Evolutionary conservation across 2,888 invertebrate species (phyloP).

Genomic region (Yponomeuta malinellus): DNA sequence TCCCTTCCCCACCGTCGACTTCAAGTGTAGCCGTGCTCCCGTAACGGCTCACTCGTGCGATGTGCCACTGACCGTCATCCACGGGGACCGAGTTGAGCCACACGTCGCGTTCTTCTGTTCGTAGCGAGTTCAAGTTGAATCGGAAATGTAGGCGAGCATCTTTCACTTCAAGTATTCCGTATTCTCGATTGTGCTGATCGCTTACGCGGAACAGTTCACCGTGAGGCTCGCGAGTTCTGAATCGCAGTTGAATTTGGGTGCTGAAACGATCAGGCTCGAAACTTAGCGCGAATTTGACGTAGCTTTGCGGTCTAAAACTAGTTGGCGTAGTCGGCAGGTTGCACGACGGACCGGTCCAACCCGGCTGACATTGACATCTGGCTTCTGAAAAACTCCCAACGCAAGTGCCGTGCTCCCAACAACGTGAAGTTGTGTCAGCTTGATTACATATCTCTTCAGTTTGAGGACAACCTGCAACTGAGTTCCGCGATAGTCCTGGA

Average conservation of each 20-base stretch:
- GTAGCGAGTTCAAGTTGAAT: slow-evolving; percentile 92
- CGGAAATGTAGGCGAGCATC: slow-evolving; percentile 92
- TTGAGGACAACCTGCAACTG: slow-evolving; percentile 92
- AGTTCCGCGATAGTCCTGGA: slow-evolving; percentile 91
- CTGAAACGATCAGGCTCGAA: slow-evolving; percentile 95
- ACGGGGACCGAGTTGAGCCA: slow-evolving; percentile 93
- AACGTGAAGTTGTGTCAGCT: slow-evolving; percentile 89
- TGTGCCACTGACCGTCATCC: slow-evolving; percentile 98
- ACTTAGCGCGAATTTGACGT: slow-evolving; percentile 96
- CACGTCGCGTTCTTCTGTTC: slow-evolving; percentile 93
- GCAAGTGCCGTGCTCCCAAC: slow-evolving; percentile 96
- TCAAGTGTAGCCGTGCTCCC: slow-evolving; percentile 95
- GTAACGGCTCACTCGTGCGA: slow-evolving; percentile 91
- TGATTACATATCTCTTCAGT: slow-evolving; percentile 94
- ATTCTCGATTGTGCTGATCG: slow-evolving; percentile 95
- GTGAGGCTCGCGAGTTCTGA: slow-evolving; percentile 94
- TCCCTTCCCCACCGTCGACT: slow-evolving; percentile 95
- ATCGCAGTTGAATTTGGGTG: slow-evolving; percentile 93
- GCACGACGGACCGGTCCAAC: slow-evolving; percentile 95
- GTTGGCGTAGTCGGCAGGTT: slow-evolving; percentile 90
- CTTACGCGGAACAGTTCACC: slow-evolving; percentile 96
- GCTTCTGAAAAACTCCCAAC: slow-evolving; percentile 92
- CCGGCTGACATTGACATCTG: slow-evolving; percentile 95
- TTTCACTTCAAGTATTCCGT: slow-evolving; percentile 93
- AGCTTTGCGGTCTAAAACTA: slow-evolving; percentile 94